phyloP scores from a whole-genome alignment of 2,888 invertebrate species.

The Leucoma salicis region DNA sequence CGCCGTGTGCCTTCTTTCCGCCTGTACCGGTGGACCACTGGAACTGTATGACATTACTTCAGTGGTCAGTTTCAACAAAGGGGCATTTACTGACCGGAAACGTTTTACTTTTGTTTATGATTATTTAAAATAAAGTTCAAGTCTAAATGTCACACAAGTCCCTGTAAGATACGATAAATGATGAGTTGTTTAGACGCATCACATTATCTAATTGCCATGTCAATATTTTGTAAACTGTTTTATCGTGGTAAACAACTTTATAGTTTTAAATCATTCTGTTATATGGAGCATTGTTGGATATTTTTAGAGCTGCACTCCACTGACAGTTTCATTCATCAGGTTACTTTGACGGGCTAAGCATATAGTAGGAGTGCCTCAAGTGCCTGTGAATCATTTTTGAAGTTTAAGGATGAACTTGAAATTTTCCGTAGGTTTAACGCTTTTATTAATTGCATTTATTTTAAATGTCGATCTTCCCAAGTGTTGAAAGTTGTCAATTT shows the following conservation, averaged over 20 bases:
- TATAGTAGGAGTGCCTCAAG: constrained; percentile 37
- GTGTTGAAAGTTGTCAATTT: neutral
- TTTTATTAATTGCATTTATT: neutral
- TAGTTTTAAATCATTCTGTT: constrained; percentile 70
- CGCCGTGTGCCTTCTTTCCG: no score
- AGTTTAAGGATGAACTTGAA: constrained; percentile 48
- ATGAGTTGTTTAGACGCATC: constrained; percentile 37
- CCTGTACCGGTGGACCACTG: no score
- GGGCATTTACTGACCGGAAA: no score
- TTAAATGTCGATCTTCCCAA: neutral
- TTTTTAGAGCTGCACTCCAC: constrained; percentile 54
- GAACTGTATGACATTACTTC: no score
- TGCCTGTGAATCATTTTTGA: constrained; percentile 34
- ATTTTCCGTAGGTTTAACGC: constrained; percentile 52
- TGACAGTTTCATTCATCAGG: constrained; percentile 60
- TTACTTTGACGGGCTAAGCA: constrained; percentile 51
- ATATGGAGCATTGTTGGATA: constrained; percentile 58
- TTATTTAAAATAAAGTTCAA: constrained; percentile 9
- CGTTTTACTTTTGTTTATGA: neutral
- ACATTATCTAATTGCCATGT: constrained; percentile 54
- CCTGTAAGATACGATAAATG: constrained; percentile 29
- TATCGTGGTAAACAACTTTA: constrained; percentile 69
- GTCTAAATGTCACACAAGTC: constrained; percentile 12
- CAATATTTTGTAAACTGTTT: constrained; percentile 65
- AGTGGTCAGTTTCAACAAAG: no score